A percentile compares a stretch with the other conserved stretches of the same genome.
Evolutionary conservation across 1,140 invertebrate genomes (phyloP).

Genomic region (Aphaenogaster floridana): DNA sequence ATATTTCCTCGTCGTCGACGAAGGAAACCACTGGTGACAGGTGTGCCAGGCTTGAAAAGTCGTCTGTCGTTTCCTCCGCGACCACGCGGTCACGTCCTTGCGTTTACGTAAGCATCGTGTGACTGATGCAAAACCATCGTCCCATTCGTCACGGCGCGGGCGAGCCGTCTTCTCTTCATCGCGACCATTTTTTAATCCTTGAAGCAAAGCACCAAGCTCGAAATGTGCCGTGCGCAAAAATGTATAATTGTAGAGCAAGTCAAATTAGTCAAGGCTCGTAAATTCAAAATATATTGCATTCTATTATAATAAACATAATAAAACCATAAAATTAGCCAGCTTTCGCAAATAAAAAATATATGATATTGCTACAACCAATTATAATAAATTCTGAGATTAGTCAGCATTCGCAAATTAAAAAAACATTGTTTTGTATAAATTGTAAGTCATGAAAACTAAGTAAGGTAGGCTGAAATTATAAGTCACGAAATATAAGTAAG

Average conservation of each 20-base stretch:
- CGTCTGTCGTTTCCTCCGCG: conserved; percentile 17
- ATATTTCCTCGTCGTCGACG: conserved; percentile 46
- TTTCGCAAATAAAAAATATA: neutral
- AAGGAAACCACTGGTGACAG: conserved; percentile 16
- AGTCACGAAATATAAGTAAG: neutral
- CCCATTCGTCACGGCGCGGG: neutral
- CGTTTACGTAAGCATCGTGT: conserved; percentile 72
- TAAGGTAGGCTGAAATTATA: neutral
- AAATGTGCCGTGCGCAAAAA: neutral
- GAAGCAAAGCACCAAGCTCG: neutral
- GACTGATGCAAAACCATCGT: conserved; percentile 67
- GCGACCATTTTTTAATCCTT: neutral
- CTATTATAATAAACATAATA: neutral
- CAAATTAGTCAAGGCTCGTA: neutral
- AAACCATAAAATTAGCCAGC: neutral
- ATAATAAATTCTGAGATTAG: neutral
- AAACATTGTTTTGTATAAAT: neutral
- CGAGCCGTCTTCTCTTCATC: conserved; percentile 9
- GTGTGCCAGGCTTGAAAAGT: conserved; percentile 40
- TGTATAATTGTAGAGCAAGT: neutral
- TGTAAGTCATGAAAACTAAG: neutral
- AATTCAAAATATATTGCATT: neutral
- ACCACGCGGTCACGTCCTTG: conserved; percentile 69
- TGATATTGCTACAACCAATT: neutral
- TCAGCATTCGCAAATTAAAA: neutral